Evolutionary conservation across 2,888 invertebrate genomes (phyloP), one percentile per base, ranked within the genome.

Genomic region (Ceratothoa steindachneri): DNA sequence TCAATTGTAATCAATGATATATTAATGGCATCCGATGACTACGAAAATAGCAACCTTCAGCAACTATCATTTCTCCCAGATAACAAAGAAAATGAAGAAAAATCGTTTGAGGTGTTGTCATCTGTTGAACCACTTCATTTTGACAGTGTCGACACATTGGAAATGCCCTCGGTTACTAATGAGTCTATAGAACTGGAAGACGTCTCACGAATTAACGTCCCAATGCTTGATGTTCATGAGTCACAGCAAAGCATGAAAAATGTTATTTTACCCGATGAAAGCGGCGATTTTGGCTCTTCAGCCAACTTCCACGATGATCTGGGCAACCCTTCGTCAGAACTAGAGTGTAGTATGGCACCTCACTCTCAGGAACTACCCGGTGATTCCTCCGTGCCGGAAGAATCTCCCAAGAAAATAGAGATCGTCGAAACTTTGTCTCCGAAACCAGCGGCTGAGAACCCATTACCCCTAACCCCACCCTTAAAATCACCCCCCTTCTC

Each of bases 161-260:
- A 60, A 24, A 60, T 60, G n/a, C 60, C n/a, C 12, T 60, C 60
- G n/a, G 60, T 60, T 24, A n/a, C 60, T 24, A 60, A 60, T 60
- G 60, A 60, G 12, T 2, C 60, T 24, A 60, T 60, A 24, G 60
- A 60, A 60, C 24, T 60, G 27, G 60, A 60, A 60, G 60, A 60
- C 27, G 60, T 60, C 27, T 60, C 60, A 7, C 60, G n/a, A 12
- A 60, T 60, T 60, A 60, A 60, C 9, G 60, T 60, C 2, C 60
- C n/a, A 7, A 60, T 60, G 60, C 24, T 60, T 22, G 22, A 60
- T n/a, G 24, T 24, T n/a, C 19, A 24, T 1, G 60, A 22, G 2
- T 24, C 19, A 22, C 60, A 24, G 3, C 41, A 41, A 5, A 9
- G 7, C 41, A 5, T 41, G 5, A 41, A 41, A 41, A 41, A 41